A percentile compares a stretch with the other conserved stretches of the same genome.
phyloP scores from a whole-genome alignment of 2,888 invertebrate species.

The Lamellibrachia satsuma region DNA sequence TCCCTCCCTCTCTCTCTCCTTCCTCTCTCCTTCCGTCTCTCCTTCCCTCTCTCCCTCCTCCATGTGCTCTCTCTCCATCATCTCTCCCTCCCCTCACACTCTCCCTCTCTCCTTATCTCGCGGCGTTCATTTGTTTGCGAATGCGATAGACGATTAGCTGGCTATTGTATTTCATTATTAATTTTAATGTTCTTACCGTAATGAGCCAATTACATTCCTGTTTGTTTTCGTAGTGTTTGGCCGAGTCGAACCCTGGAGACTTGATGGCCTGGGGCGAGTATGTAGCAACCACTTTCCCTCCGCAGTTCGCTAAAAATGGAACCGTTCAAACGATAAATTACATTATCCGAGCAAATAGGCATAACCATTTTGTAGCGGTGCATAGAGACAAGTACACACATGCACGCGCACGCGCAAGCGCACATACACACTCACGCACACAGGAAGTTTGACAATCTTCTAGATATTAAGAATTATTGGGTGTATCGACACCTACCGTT shows the following conservation, averaged over 20 bases:
- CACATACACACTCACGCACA: neutral
- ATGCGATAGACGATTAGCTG: too few species aligned
- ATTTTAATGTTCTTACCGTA: slow-evolving; percentile 31
- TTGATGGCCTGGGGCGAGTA: slow-evolving; percentile 13
- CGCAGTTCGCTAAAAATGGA: slow-evolving; percentile 10
- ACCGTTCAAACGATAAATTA: neutral
- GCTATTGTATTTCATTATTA: neutral
- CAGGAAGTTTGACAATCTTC: too few species aligned
- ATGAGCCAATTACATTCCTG: slow-evolving; percentile 42
- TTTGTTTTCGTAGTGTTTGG: slow-evolving; percentile 30
- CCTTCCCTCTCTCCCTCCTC: too few species aligned
- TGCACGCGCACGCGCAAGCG: neutral
- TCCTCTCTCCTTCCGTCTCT: too few species aligned
- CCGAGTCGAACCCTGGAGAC: slow-evolving; percentile 38
- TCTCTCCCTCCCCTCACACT: too few species aligned
- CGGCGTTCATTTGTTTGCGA: too few species aligned
- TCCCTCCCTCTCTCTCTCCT: slow-evolving; percentile 44
- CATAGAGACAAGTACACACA: slow-evolving; percentile 37
- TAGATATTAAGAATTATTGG: too few species aligned
- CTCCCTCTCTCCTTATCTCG: too few species aligned
- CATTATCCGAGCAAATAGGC: neutral
- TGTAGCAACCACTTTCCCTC: neutral
- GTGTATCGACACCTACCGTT: slow-evolving; percentile 1
- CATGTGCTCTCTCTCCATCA: too few species aligned
- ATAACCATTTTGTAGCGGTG: neutral